Evolutionary conservation across 2,888 invertebrate genomes (phyloP).

Genomic region (Epirrhoe tristata): DNA sequence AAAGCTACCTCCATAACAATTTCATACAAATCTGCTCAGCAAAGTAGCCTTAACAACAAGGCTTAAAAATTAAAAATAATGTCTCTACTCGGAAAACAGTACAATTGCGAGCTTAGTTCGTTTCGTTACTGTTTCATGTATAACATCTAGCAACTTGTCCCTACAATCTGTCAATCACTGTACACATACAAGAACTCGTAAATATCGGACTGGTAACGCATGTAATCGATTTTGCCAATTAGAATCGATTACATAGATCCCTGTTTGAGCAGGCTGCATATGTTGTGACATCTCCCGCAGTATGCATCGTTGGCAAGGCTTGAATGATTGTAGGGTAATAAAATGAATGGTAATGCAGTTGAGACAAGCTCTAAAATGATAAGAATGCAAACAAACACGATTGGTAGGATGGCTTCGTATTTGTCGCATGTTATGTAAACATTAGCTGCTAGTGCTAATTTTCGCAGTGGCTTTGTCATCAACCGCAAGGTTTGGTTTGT

Average conservation of each 20-base stretch:
- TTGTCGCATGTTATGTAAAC: not conserved
- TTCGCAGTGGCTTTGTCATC: not conserved
- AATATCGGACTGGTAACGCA: constrained; percentile 63
- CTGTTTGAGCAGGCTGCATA: constrained; percentile 51
- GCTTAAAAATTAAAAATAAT: too few relatives aligned
- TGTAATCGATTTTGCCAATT: constrained; percentile 74
- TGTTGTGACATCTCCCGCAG: constrained; percentile 21
- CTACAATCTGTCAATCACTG: constrained; percentile 60
- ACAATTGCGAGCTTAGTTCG: too few relatives aligned
- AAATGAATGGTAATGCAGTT: constrained; percentile 22
- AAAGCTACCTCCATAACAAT: too few relatives aligned
- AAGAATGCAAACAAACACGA: constrained; percentile 18
- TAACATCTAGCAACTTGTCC: constrained; percentile 43
- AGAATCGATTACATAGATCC: constrained; percentile 65
- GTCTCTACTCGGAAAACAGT: too few relatives aligned
- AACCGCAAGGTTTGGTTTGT: not conserved
- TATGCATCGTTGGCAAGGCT: constrained; percentile 7
- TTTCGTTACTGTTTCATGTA: not conserved
- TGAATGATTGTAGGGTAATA: constrained; percentile 17
- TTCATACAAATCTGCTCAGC: too few relatives aligned
- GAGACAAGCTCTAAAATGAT: constrained; percentile 10
- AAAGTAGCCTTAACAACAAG: too few relatives aligned
- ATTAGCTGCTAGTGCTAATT: not conserved
- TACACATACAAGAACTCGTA: constrained; percentile 60
- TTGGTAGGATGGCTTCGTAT: constrained; percentile 9